phyloP scores from a whole-genome alignment of 2,113 vertebrate genomes.

The Poeciliopsis retropinna region DNA sequence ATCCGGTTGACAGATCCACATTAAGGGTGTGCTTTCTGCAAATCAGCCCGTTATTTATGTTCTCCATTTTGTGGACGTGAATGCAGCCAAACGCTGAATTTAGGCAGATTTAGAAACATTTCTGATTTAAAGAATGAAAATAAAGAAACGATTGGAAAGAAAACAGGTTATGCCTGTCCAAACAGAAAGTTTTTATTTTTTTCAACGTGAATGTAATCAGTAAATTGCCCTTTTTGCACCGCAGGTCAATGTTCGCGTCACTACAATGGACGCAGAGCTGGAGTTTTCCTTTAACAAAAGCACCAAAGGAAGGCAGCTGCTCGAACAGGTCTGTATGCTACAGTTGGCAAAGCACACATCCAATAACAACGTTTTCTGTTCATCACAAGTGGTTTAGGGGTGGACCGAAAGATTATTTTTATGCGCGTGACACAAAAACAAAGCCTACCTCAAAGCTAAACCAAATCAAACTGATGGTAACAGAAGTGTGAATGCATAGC shows the following conservation, averaged over 20 bases:
- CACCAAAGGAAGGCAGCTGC: slow-evolving; percentile 94
- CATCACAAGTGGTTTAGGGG: no score
- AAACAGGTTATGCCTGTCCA: neutral
- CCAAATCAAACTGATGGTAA: neutral
- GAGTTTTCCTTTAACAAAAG: slow-evolving; percentile 95
- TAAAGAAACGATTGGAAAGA: neutral
- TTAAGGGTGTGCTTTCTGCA: slow-evolving; percentile 17
- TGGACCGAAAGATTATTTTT: neutral
- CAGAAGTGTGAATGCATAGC: neutral
- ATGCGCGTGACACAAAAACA: neutral
- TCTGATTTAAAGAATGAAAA: neutral
- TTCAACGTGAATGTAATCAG: neutral
- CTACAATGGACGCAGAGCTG: slow-evolving; percentile 96
- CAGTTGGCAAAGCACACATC: neutral
- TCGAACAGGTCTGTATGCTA: slow-evolving; percentile 88
- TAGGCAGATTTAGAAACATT: neutral
- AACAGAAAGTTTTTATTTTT: neutral
- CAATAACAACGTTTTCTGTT: neutral
- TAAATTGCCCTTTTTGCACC: slow-evolving; percentile 11
- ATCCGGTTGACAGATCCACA: slow-evolving; percentile 49
- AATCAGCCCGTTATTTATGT: neutral
- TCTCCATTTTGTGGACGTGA: neutral
- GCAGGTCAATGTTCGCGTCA: slow-evolving; percentile 95
- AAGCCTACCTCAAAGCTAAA: neutral
- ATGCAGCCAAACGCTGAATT: neutral